A percentile compares a stretch with the other conserved stretches of the same genome.
Evolutionary conservation across 2,113 vertebrate genomes (phyloP).

Genomic region (Rissa tridactyla): DNA sequence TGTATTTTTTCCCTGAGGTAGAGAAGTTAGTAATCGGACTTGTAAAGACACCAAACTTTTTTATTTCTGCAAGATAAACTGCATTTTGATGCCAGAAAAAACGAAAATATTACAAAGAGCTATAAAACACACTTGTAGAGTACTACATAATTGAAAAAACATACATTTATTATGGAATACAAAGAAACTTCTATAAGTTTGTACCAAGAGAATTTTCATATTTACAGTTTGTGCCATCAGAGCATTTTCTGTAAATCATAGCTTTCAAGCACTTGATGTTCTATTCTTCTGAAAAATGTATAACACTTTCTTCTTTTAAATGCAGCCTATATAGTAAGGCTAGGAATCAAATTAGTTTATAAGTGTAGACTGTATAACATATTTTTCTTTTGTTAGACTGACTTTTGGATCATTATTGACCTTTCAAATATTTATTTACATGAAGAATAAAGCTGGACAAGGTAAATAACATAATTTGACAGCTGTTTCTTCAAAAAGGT

Average conservation of each 20-base stretch:
- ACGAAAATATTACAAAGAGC: not conserved
- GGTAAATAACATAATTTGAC: not conserved
- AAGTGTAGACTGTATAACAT: not conserved
- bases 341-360: not conserved
- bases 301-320: not conserved
- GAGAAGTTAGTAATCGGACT: not conserved
- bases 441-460: not conserved
- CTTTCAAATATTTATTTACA: not conserved
- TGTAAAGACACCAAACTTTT: not conserved
- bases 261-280: not conserved
- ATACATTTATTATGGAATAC: not conserved
- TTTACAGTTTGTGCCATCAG: not conserved
- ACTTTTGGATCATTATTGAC: not conserved
- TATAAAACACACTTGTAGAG: not conserved
- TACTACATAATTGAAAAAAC: not conserved
- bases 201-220: not conserved
- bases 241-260: not conserved
- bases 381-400: not conserved
- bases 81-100: not conserved
- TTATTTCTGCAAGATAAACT: not conserved
- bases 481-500: not conserved
- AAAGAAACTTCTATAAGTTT: not conserved
- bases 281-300: not conserved
- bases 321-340: not conserved
- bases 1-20: not conserved